Base-by-base conservation (phyloP, 2,888 invertebrate species). In the Xanthostigma xanthostigma region DNA sequence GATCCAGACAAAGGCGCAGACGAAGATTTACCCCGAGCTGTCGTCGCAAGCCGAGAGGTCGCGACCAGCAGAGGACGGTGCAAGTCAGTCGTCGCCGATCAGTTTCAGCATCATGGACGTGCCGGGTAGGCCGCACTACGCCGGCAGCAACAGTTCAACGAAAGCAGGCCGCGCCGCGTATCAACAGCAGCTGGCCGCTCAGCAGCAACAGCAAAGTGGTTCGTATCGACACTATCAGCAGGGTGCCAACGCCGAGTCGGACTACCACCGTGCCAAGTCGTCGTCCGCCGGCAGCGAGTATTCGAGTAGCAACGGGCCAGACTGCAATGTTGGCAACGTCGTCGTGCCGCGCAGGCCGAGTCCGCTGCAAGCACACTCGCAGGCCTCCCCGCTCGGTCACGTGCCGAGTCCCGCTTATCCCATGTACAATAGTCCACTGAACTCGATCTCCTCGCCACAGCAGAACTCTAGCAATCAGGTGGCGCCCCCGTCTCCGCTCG, bases 361-460 rank as follows among this genome's bases (percentile, higher is more conserved):
- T 65, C 84, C 72, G 53, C 69, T 71, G 62, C 82, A 76, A 61
- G 75, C 78, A 9, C 79, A 81, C 58, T 79, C 84, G 10, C 82
- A 83, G 62, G 78, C 81, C 37, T 83, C 83, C 50, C 84, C 84
- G 2, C 60, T 84, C 46, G 79, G 81, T 46, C 84, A 84, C 65
- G 82, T 79, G 34, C 79, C 82, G 57, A 84, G 84, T 67, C 84
- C 84, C 44, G 84, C 82, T 48, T 88, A 88, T 70, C 87, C 87
- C 39, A 78, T 85, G 74, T 88, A 88, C 64, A 84, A 87, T 64
- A 87, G 85, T 66, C 87, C 88, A 17, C 79, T 84, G 79, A 80
- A 81, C 60, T 77, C 82, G 6, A 76, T 81, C 57, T 80, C 82
- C 53, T 83, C 83, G 2, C 83, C 84, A 6, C 82, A 81, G 58